Base-by-base conservation (phyloP, 2,113 vertebrate species). In the Philantomba maxwellii region DNA sequence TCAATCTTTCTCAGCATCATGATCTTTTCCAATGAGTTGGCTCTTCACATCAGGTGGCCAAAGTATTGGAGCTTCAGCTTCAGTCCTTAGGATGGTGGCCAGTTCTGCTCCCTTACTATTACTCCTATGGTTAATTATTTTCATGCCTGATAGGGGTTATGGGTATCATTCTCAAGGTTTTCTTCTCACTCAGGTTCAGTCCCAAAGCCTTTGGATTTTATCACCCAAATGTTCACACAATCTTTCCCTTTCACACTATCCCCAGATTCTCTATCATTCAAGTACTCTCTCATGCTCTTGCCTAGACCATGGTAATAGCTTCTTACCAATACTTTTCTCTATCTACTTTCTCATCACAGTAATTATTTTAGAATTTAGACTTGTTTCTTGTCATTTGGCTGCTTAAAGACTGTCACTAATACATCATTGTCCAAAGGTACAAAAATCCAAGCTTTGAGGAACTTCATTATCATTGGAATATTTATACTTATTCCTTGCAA, bases 221-320 rank as follows among this genome's bases (percentile, higher is more conserved):
- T 33, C 10, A 36, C 51, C 5, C 45, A 70, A 64, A 73, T 89
- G 8, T 75, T 85, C 87, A 47, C 7, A 7, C 17, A 25, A 26
- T 21, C 10, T 89, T n/a, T 86, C 39, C 15, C 39, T 89, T 86
- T 92, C 43, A 33, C 15, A 64, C 0, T 51, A 13, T 21, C 6
- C 13, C 1, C 25, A 26, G 15, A 13, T 30, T n/a, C 28, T 75
- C n/a, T 49, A 0, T 39, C 10, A 25, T 11, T 60, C 2, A 82
- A 55, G 2, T 7, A 5, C 4, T 30, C 2, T 5, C 7, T 33
- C 1, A 1, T 3, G 4, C 26, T 94, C 19, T 82, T 11, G 6
- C 2, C 15, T 62, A 43, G 6, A 39, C 12, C 25, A 9, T 25
- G 15, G 23, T 2, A 94, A 91, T 14, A 70, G 5, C 3, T 28